Base-by-base conservation (phyloP, 1,140 invertebrate species). In the Brachionus manjavacas region DNA sequence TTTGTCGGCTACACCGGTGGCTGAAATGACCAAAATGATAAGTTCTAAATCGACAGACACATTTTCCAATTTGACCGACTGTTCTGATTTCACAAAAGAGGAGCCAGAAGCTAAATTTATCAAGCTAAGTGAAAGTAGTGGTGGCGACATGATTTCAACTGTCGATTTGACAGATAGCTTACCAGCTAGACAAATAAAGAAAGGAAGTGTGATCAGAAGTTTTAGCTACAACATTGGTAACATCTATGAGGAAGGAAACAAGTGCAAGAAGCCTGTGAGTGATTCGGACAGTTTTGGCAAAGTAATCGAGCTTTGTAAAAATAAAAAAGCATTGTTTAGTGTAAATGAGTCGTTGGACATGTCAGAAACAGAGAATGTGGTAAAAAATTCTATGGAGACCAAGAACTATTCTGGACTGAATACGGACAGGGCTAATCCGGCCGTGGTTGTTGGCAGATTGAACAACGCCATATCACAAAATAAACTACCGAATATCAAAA, bases 1-100 rank as follows among this genome's bases (percentile, higher is more conserved):
- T 35, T 9, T 76, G 16, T 76, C 72, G 20, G 46, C 72, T 14
- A 49, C 43, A 49, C 72, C 72, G 25, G 72, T 76, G 4, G 41
- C 72, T 49, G 72, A 76, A 25, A 49, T 76, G 41, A 76, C 12
- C 46, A 35, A 74, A 20, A 46, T 76, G 23, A 76, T 76, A 11
- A 76, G 31, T 28, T 76, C 72, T 11, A 76, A 46, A 49, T 76
- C 72, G 20, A 76, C 72, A 76, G 72, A 76, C 12, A 20, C 41
- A 49, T 76, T 76, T 76, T 49, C 43, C n/a, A 76, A 76, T 49
- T 9, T 49, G 12, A 49, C 12, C 4, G 72, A 76, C 20, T 74
- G 16, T 14, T 76, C 41, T 9, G 31, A 72, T 20, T 72, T 72
- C 20, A 16, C 20, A 4, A 72, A 72, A 39, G 68, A 72, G 8